These are phyloP conservation scores for Lophotriccus pileatus DNA, from an alignment of 2,797 vertebrate genomes.

Conservation along the genomic window DNA sequence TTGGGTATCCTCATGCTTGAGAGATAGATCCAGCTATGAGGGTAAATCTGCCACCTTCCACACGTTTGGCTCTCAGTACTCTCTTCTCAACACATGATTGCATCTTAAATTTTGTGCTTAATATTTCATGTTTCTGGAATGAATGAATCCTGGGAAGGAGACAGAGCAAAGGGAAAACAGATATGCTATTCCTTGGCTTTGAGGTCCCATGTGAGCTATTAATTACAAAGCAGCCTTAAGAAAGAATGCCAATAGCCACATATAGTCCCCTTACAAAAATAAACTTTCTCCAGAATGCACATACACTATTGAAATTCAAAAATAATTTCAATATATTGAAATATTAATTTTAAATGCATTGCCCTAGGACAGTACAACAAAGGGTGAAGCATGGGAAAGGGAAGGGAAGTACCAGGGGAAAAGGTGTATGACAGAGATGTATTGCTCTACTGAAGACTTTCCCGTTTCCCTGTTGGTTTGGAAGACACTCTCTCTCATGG, in stretches of 20 bases:
- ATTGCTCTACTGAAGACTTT: not conserved
- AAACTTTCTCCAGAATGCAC: not conserved
- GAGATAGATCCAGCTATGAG: not conserved
- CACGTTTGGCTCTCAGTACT: not conserved
- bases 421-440: not conserved
- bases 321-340: not conserved
- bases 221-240: not conserved
- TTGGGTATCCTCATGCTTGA: not conserved
- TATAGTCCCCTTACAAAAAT: not conserved
- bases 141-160: not conserved
- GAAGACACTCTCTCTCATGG: not conserved
- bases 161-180: not conserved
- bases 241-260: not conserved
- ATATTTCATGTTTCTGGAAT: not conserved
- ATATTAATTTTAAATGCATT: not conserved
- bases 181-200: not conserved
- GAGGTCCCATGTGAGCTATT: not conserved
- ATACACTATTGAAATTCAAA: not conserved
- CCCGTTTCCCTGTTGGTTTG: not conserved
- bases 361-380: not conserved
- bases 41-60: not conserved
- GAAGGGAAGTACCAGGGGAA: not conserved
- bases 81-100: not conserved
- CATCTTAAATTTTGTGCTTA: not conserved
- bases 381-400: not conserved